Percentiles rank a stretch among this genome's conserved stretches.
phyloP scores from a whole-genome alignment of 2,113 vertebrate species.

The Plectropomus leopardus region DNA sequence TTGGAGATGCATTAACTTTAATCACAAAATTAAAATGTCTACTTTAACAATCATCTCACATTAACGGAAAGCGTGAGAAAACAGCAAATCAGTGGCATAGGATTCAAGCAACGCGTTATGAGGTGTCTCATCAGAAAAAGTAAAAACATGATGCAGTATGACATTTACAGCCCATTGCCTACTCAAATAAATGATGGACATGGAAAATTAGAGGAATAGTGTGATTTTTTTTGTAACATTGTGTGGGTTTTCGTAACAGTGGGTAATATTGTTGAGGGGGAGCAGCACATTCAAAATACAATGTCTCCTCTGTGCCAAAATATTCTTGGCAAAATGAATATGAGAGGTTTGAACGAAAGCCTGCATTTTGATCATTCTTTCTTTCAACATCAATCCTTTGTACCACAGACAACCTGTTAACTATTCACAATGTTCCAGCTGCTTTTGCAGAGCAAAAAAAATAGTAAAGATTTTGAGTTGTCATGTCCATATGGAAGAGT shows the following conservation, averaged over 20 bases:
- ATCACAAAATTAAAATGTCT: background rate
- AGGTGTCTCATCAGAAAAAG: conserved; percentile 2
- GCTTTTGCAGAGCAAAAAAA: conserved; percentile 43
- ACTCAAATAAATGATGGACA: conserved; percentile 23
- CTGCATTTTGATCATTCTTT: conserved; percentile 56
- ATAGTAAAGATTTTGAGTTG: conserved; percentile 30
- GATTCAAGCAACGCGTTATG: conserved; percentile 15
- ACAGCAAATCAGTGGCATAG: background rate
- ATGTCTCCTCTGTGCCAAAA: conserved; percentile 49
- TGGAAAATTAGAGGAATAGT: conserved; percentile 1
- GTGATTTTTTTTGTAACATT: conserved; percentile 22
- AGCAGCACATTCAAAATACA: conserved; percentile 41
- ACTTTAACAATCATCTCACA: background rate
- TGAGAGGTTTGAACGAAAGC: conserved; percentile 49
- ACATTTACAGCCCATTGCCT: conserved; percentile 28
- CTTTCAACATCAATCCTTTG: conserved; percentile 48
- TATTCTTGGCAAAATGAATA: conserved; percentile 52
- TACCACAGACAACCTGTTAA: conserved; percentile 45
- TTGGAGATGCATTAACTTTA: background rate
- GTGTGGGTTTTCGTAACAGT: conserved; percentile 36
- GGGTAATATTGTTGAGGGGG: conserved; percentile 30
- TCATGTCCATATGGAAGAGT: conserved; percentile 54
- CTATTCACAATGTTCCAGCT: conserved; percentile 61
- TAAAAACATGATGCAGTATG: background rate
- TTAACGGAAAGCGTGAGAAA: background rate